Base-by-base conservation (phyloP, 2,888 invertebrate genomes). In the Gisinianus flammeolus region DNA sequence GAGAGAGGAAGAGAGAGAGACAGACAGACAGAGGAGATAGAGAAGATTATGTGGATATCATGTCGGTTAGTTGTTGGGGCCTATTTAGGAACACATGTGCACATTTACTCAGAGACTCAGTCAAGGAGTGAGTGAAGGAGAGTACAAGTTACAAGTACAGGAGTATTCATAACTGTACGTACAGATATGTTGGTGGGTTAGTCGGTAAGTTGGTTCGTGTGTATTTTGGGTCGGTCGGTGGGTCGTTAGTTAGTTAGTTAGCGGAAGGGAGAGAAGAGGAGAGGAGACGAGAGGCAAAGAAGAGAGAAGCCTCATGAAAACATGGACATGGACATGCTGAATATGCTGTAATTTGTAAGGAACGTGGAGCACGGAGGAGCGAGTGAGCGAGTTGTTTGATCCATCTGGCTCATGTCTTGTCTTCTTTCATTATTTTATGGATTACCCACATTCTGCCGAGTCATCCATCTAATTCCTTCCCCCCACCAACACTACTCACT, bases 361-460 rank as follows among this genome's bases (percentile, higher is more conserved):
- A 35, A 62, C 62, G 26, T 62, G 62, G 22, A 58, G 19, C 26
- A 58, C 22, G 58, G 58, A 58, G 6, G 68, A 26, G 28, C 22
- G 62, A 22, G 22, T 58, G 22, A n/a, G n/a, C n/a, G n/a, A n/a
- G n/a, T n/a, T 56, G 54, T 56, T 58, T 71, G 56, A 71, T 56
- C 58, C 71, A 71, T 56, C 71, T 71, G 56, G 30, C 52, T 56
- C 71, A 71, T 71, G 56, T 71, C 58, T 54, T 70, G 70, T 56
- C 56, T 71, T 58, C 56, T 31, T 71, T 71, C 71, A 71, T 70
- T 70, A 70, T 70, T 70, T 70, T 70, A 52, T 70, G 70, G 70
- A 70, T 70, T 70, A 70, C 70, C 70, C 54, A 30, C 70, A 52
- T 33, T 71, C 56, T 71, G 71, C 71, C 58, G 28, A 71, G 71